Conservation (phyloP, 2,113 vertebrate species). For the Pheucticus melanocephalus region DNA sequence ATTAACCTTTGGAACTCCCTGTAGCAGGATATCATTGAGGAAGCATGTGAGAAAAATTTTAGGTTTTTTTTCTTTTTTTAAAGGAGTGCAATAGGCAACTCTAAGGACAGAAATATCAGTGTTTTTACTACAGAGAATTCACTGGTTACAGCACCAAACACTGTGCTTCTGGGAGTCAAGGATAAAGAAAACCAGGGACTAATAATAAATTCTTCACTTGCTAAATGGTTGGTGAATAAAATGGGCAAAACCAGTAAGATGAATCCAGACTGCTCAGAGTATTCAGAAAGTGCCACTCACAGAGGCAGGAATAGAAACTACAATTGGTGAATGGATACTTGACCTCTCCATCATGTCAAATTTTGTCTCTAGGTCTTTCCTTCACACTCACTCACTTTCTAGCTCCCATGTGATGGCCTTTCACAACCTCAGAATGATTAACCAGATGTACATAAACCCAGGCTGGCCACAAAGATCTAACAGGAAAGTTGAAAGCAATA, state of each 20-base stretch:
- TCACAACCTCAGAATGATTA: neutral
- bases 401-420: neutral
- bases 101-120: neutral
- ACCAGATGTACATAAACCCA: neutral
- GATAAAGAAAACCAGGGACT: neutral
- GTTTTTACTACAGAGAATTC: neutral
- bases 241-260: neutral
- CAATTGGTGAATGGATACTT: neutral
- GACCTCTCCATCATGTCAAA: neutral
- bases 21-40: constrained; percentile 41
- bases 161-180: neutral
- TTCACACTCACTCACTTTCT: neutral
- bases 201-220: neutral
- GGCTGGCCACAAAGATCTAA: neutral
- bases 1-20: constrained; percentile 46
- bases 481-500: neutral
- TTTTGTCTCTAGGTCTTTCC: neutral
- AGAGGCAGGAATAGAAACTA: neutral
- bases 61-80: neutral
- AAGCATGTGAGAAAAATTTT: neutral
- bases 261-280: neutral
- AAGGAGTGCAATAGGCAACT: neutral
- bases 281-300: neutral
- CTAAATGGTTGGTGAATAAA: neutral
- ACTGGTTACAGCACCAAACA: neutral